phyloP scores from a whole-genome alignment of 2,888 invertebrate species.

The Julus scandinavius region DNA sequence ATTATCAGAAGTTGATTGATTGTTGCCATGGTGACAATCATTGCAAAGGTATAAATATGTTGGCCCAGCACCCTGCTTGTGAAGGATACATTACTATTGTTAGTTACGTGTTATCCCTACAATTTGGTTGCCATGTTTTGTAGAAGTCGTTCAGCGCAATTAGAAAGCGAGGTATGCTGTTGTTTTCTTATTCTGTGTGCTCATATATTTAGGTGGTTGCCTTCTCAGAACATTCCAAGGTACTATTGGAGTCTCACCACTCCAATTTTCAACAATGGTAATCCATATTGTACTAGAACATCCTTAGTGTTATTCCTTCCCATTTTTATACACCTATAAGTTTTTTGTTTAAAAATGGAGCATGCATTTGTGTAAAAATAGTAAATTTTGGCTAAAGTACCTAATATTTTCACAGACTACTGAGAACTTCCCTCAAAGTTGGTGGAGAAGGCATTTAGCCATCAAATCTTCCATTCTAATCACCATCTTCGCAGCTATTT shows the following conservation, averaged over 20 bases:
- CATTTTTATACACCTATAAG: too few species aligned
- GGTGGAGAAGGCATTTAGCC: constrained; percentile 40
- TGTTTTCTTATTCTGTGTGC: not conserved
- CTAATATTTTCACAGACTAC: not conserved
- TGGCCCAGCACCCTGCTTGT: not conserved
- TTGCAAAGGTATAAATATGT: not conserved
- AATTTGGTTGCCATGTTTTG: constrained; percentile 18
- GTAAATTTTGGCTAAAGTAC: not conserved
- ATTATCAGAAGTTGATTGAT: not conserved
- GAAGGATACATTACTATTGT: not conserved
- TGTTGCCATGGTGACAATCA: constrained; percentile 8
- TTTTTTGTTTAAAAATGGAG: too few species aligned
- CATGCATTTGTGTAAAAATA: not conserved
- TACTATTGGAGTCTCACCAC: not conserved
- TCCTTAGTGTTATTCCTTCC: not conserved
- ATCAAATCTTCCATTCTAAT: not conserved
- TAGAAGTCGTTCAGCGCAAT: not conserved
- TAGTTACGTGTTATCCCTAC: not conserved
- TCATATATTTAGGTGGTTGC: not conserved
- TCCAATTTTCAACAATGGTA: constrained; percentile 20
- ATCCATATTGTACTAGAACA: not conserved
- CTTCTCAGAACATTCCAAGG: constrained; percentile 41
- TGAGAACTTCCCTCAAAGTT: constrained; percentile 35
- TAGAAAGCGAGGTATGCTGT: not conserved
- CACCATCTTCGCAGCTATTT: not conserved